phyloP scores from a whole-genome alignment of 2,888 invertebrate species.

The Xanthorhoe designata region DNA sequence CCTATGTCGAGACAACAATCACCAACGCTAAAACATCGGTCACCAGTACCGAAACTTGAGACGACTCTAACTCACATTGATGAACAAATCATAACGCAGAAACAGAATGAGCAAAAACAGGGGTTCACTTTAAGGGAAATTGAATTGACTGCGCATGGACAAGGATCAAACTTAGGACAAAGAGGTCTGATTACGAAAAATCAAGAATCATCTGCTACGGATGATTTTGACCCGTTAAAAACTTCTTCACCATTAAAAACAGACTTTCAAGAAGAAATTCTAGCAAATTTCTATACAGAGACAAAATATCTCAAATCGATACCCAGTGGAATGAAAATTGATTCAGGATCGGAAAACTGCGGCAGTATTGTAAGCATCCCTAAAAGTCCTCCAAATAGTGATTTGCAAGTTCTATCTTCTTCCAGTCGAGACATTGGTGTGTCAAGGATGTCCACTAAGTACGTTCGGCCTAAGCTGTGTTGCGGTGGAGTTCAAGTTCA shows the following conservation, averaged over 20 bases:
- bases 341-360: conserved; percentile 58
- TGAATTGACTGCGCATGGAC: neutral
- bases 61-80: neutral
- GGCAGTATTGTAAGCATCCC: conserved; percentile 37
- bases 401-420: conserved; percentile 21
- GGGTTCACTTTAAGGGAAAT: neutral
- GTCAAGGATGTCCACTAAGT: conserved; percentile 36
- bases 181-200: neutral
- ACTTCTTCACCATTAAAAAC: conserved; percentile 9
- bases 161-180: conserved; percentile 3
- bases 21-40: neutral
- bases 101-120: neutral
- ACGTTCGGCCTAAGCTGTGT: conserved; percentile 55
- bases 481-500: conserved; percentile 73
- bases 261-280: neutral
- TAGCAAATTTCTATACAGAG: conserved; percentile 9
- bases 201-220: conserved; percentile 6
- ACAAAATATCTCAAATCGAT: conserved; percentile 21
- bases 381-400: conserved; percentile 12
- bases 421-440: conserved; percentile 8
- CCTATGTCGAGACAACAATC: neutral
- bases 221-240: conserved; percentile 3
- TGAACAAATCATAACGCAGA: neutral
- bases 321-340: conserved; percentile 47
- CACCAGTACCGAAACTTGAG: neutral